A percentile compares a stretch with the other conserved stretches of the same genome.
Evolutionary conservation across 2,113 vertebrate species (phyloP).

Genomic region (Opisthocomus hoazin): DNA sequence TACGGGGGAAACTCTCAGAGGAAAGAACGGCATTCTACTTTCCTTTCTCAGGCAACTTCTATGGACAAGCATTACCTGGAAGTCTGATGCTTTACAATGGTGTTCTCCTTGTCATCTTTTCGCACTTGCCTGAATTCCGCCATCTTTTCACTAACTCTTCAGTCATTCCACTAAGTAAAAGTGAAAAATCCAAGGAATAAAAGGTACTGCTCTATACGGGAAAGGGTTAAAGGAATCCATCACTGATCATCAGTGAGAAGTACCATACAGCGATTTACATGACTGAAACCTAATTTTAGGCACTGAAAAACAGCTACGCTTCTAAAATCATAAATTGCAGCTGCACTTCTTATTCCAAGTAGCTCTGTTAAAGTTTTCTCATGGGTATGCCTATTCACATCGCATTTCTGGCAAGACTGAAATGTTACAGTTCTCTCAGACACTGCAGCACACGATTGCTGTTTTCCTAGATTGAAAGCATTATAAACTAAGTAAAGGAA

Average conservation of each 20-base stretch:
- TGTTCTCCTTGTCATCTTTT: background rate
- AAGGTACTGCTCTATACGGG: background rate
- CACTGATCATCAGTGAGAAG: background rate
- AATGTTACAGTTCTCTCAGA: background rate
- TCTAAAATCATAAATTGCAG: constrained; percentile 20
- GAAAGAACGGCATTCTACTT: background rate
- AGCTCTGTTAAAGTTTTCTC: constrained; percentile 3
- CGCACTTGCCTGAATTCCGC: background rate
- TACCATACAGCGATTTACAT: background rate
- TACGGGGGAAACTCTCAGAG: background rate
- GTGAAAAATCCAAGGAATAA: background rate
- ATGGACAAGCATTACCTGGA: fast-evolving
- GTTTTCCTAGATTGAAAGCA: background rate
- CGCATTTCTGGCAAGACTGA: background rate
- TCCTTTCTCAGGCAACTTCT: background rate
- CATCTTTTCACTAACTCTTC: background rate
- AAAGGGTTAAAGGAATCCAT: background rate
- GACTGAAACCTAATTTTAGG: constrained; percentile 14
- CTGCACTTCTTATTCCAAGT: constrained; percentile 13
- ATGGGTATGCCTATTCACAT: background rate
- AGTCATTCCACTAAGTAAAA: background rate
- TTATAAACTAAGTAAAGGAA: background rate
- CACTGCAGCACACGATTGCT: background rate
- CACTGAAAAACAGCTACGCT: background rate
- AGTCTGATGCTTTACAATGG: background rate